Evolutionary conservation across 2,797 vertebrate genomes (phyloP).

Genomic region (Micromesistius poutassou): DNA sequence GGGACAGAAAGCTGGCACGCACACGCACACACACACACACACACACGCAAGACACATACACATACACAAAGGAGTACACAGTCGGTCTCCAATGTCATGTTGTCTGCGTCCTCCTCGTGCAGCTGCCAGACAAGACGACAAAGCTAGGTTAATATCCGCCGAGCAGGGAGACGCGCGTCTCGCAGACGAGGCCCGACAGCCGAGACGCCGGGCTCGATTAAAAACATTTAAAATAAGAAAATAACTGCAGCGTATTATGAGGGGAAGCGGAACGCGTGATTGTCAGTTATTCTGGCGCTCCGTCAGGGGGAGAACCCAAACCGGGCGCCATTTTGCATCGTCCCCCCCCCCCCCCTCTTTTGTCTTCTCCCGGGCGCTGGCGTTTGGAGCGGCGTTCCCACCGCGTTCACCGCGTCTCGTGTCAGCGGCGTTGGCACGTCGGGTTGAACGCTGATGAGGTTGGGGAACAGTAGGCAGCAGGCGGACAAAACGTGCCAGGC

Average conservation of each 20-base stretch:
- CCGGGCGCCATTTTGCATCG: not conserved
- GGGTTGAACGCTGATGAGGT: too few relatives aligned
- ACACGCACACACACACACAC: conserved; percentile 10
- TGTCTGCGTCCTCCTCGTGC: conserved; percentile 46
- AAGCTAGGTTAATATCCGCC: conserved; percentile 62
- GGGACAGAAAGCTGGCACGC: conserved; percentile 37
- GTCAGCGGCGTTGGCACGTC: too few relatives aligned
- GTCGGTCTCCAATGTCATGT: conserved; percentile 28
- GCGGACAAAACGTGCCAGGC: not conserved
- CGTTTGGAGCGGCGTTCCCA: not conserved
- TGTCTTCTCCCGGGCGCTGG: conserved; percentile 45
- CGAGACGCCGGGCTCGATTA: conserved; percentile 17
- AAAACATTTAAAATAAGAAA: conserved; percentile 19
- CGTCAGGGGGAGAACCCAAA: conserved; percentile 8
- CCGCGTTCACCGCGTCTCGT: not conserved
- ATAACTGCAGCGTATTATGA: conserved; percentile 37
- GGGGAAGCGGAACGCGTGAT: conserved; percentile 30
- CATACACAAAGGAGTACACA: not conserved
- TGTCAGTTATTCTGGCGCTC: conserved; percentile 17
- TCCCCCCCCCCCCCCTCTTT: too few relatives aligned
- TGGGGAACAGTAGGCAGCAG: not conserved
- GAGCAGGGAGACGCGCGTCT: conserved; percentile 53
- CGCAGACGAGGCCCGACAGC: conserved; percentile 39
- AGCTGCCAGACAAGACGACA: conserved; percentile 39
- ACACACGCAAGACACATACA: conserved; percentile 14